Conservation (phyloP, 2,113 vertebrate genomes). For the Morone saxatilis region DNA sequence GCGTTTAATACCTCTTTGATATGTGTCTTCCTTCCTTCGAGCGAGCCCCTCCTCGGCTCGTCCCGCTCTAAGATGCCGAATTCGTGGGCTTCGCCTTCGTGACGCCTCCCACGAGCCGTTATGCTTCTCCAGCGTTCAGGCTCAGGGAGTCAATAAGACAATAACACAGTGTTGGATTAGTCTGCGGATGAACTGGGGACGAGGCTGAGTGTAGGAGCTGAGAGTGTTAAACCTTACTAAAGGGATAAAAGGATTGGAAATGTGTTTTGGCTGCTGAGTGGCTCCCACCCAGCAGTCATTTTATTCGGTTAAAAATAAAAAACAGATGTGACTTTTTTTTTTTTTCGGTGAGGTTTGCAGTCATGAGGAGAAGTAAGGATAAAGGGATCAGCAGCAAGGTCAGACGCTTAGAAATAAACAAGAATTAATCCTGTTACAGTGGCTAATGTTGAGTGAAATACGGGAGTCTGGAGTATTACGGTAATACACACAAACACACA, state of each 20-base stretch:
- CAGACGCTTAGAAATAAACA: slow-evolving; percentile 74
- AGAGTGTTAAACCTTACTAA: slow-evolving; percentile 61
- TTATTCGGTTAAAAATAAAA: slow-evolving; percentile 48
- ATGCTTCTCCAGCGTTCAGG: slow-evolving; percentile 32
- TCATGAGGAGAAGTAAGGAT: slow-evolving; percentile 41
- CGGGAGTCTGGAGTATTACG: slow-evolving; percentile 7
- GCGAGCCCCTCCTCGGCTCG: slow-evolving; percentile 6
- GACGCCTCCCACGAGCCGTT: slow-evolving; percentile 53
- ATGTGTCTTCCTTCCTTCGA: slow-evolving; percentile 38
- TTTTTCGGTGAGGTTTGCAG: slow-evolving; percentile 42
- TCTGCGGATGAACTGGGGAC: slow-evolving; percentile 52
- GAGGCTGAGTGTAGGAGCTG: slow-evolving; percentile 45
- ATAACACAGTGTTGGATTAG: slow-evolving; percentile 61
- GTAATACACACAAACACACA: slow-evolving; percentile 36
- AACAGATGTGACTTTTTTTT: slow-evolving; percentile 5
- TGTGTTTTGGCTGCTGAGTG: slow-evolving; percentile 37
- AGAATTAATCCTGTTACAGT: slow-evolving; percentile 75
- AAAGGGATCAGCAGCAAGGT: slow-evolving; percentile 68
- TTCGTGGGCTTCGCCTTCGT: slow-evolving; percentile 10
- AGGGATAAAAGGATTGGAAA: slow-evolving; percentile 62
- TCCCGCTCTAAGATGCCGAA: slow-evolving; percentile 35
- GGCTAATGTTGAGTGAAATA: slow-evolving; percentile 64
- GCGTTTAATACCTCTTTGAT: slow-evolving; percentile 71
- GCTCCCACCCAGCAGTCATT: slow-evolving; percentile 33
- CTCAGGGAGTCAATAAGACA: slow-evolving; percentile 59